phyloP scores from a whole-genome alignment of 2,797 vertebrate genomes.

The Cryptoprocta ferox region DNA sequence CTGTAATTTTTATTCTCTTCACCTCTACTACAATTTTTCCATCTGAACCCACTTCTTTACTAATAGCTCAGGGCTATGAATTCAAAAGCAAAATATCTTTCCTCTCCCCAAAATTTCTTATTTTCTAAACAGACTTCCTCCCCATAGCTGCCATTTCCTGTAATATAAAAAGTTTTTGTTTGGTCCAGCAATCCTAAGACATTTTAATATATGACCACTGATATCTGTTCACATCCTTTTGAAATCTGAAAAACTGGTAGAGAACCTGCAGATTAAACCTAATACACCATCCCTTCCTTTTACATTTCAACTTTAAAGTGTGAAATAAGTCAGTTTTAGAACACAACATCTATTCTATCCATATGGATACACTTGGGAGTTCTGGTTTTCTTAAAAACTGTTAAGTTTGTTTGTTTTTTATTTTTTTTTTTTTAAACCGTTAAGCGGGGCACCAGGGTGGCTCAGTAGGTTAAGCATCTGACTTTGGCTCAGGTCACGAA shows the following conservation, averaged over 20 bases:
- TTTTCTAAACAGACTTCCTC: slow-evolving; percentile 8
- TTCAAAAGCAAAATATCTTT: not conserved
- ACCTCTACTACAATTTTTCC: not conserved
- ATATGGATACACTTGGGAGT: not conserved
- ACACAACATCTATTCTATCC: not conserved
- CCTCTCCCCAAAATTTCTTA: not conserved
- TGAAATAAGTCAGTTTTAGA: not conserved
- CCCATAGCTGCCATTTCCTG: not conserved
- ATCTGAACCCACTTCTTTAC: not conserved
- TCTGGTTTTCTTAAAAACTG: not conserved
- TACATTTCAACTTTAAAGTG: not conserved
- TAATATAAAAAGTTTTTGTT: not conserved
- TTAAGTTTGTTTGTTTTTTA: too few relatives aligned
- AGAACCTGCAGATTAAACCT: not conserved
- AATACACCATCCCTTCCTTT: not conserved
- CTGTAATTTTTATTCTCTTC: not conserved
- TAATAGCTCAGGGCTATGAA: not conserved
- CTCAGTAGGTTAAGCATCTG: too few relatives aligned
- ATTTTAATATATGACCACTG: not conserved
- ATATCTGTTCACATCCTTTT: slow-evolving; percentile 7
- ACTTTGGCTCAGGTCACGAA: too few relatives aligned
- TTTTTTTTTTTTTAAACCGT: too few relatives aligned
- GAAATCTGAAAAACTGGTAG: slow-evolving; percentile 15
- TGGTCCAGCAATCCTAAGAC: not conserved
- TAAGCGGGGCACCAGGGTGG: not conserved